These are phyloP conservation scores for Drosophila funebris DNA, from an alignment of 1,140 invertebrate genomes.

Conservation along the genomic window DNA sequence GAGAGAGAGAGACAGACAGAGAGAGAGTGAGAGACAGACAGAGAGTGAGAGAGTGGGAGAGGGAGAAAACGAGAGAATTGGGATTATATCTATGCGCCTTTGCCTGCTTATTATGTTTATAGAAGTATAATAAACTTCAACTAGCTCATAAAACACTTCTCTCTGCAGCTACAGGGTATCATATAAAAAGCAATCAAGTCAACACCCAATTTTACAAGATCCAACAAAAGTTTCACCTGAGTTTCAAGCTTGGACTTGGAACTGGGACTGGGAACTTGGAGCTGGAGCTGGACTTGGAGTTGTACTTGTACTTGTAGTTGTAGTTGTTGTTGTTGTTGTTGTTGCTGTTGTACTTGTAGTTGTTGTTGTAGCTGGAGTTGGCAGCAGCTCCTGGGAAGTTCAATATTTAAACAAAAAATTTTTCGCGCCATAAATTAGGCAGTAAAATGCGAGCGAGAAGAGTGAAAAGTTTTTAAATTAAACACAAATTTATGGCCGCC, in stretches of 20 bases:
- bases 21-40: too few species aligned
- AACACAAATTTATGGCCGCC: conserved; percentile 78
- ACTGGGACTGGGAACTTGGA: neutral
- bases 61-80: too few species aligned
- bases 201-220: conserved; percentile 68
- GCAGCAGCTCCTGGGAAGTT: conserved; percentile 31
- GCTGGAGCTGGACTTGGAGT: neutral
- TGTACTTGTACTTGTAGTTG: neutral
- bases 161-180: neutral
- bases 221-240: conserved; percentile 56
- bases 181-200: conserved; percentile 66
- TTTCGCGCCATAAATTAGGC: conserved; percentile 72
- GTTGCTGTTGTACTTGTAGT: neutral
- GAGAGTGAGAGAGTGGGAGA: too few species aligned
- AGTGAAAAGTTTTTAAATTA: conserved; percentile 82
- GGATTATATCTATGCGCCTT: too few species aligned
- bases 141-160: neutral
- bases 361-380: neutral
- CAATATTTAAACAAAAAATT: conserved; percentile 71
- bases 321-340: neutral
- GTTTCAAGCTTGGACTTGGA: neutral
- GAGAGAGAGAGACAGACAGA: too few species aligned
- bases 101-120: too few species aligned
- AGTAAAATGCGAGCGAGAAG: conserved; percentile 57
- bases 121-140: too few species aligned